Conservation (phyloP, 2,113 vertebrate genomes). For the Sclerurus mexicanus region DNA sequence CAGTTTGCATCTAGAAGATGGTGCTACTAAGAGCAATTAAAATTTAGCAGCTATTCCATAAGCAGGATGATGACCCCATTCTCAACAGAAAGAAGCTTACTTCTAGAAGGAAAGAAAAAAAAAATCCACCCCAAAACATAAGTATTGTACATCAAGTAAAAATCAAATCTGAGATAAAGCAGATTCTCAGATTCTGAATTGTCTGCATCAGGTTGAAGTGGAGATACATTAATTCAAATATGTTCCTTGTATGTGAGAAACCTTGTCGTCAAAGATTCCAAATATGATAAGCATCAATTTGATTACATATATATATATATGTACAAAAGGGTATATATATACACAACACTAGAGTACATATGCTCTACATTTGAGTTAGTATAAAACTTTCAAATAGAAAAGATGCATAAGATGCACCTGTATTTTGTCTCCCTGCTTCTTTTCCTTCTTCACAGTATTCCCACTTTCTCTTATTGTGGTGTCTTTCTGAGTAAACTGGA, state of each 20-base stretch:
- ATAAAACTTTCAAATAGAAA: background rate
- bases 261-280: background rate
- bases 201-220: background rate
- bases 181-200: background rate
- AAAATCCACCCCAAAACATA: accelerated
- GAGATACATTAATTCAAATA: background rate
- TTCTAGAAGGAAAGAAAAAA: background rate
- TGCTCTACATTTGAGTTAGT: background rate
- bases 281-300: background rate
- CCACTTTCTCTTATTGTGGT: background rate
- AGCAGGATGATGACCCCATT: background rate
- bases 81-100: background rate
- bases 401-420: background rate
- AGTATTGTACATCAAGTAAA: background rate
- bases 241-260: background rate
- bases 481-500: background rate
- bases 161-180: background rate
- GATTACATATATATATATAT: too few species aligned
- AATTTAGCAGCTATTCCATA: background rate
- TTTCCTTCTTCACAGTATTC: background rate
- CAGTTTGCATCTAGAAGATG: background rate
- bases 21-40: background rate
- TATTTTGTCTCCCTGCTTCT: background rate
- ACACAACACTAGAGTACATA: background rate
- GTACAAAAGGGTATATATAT: background rate